These are phyloP conservation scores for Hippoglossus stenolepis DNA, from an alignment of 2,113 vertebrate species.

Conservation along the genomic window DNA sequence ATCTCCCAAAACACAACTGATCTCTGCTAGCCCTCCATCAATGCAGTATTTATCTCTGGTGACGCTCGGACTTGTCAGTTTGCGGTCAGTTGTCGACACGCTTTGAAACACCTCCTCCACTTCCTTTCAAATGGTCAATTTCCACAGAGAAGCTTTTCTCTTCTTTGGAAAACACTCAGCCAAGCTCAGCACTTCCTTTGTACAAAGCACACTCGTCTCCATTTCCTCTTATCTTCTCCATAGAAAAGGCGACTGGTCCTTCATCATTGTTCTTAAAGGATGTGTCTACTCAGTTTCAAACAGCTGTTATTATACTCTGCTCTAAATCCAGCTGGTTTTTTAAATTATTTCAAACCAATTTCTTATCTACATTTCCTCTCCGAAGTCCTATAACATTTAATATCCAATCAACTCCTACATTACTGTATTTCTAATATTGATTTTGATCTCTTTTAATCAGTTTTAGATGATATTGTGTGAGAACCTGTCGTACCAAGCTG, in stretches of 20 bases:
- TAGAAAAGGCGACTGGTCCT: conserved; percentile 7
- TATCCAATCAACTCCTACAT: neutral
- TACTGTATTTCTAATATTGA: neutral
- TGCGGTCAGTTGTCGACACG: neutral
- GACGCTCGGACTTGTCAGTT: too few species aligned
- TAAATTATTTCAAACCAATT: neutral
- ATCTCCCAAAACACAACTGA: neutral
- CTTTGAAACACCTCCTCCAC: neutral
- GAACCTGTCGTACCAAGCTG: neutral
- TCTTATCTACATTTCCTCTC: neutral
- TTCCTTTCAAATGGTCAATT: conserved; percentile 1
- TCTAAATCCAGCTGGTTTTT: neutral
- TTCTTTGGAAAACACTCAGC: neutral
- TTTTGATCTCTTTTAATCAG: neutral
- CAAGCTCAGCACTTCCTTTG: conserved; percentile 9
- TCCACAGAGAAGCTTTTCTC: neutral
- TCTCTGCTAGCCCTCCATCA: too few species aligned
- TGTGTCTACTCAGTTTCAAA: neutral
- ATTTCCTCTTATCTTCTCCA: neutral
- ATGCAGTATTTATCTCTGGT: too few species aligned
- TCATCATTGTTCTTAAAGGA: conserved; percentile 5
- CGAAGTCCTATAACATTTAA: neutral
- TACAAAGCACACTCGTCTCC: neutral
- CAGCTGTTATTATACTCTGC: neutral
- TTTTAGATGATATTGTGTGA: neutral